phyloP scores from a whole-genome alignment of 2,113 vertebrate species.

The Bambusicola thoracicus region DNA sequence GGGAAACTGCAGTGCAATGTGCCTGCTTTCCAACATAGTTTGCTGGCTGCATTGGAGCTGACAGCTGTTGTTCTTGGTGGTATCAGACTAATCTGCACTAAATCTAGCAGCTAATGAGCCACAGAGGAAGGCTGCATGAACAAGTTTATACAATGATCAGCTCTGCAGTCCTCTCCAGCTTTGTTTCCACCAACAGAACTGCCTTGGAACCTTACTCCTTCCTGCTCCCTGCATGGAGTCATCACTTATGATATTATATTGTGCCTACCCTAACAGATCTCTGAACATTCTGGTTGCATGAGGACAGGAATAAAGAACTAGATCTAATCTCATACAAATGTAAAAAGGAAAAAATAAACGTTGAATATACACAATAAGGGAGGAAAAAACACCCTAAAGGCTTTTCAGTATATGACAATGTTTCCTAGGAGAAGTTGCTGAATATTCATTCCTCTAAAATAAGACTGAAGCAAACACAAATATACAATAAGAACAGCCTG shows the following conservation, averaged over 20 bases:
- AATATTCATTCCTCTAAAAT: neutral
- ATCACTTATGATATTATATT: neutral
- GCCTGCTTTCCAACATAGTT: neutral
- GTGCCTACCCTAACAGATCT: accelerated
- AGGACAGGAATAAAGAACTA: neutral
- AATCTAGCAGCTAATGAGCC: neutral
- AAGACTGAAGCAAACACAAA: neutral
- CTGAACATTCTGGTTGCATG: neutral
- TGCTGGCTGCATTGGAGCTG: constrained; percentile 4
- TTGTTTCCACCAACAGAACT: neutral
- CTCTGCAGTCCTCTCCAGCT: neutral
- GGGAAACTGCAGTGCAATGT: neutral
- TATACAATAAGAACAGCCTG: neutral
- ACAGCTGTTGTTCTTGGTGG: constrained; percentile 5
- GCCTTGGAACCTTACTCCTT: accelerated
- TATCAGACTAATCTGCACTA: neutral
- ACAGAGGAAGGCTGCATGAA: neutral
- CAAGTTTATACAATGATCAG: neutral
- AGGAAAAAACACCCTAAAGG: neutral
- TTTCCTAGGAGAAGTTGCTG: neutral
- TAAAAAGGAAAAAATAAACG: neutral
- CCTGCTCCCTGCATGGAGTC: neutral
- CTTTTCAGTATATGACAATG: neutral
- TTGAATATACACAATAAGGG: neutral
- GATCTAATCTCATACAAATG: neutral